Conservation (phyloP, 2,113 vertebrate genomes). For the Myiagra hebetior region DNA sequence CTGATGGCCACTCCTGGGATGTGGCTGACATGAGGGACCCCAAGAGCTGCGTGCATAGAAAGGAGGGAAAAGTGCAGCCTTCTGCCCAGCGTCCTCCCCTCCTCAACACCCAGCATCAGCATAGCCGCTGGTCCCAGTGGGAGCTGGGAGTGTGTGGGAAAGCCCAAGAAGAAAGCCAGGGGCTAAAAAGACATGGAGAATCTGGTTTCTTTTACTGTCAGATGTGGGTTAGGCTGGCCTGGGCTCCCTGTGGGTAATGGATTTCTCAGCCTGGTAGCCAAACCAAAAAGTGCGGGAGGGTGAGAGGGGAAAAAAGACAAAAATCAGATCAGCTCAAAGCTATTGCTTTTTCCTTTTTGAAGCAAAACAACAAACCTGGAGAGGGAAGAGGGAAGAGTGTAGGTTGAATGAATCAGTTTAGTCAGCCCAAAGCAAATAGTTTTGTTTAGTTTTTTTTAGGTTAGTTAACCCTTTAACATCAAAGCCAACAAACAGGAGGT, state of each 20-base stretch:
- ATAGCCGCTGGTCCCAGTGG: background rate
- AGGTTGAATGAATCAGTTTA: background rate
- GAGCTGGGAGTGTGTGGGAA: background rate
- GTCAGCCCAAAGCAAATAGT: background rate
- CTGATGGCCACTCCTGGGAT: fast-evolving
- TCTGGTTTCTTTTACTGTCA: constrained; percentile 59
- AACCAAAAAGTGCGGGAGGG: background rate
- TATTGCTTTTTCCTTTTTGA: constrained; percentile 5
- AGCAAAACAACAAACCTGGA: background rate
- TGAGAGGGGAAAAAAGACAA: background rate
- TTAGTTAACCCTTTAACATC: constrained; percentile 28
- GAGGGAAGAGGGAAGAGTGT: background rate
- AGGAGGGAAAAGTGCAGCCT: background rate
- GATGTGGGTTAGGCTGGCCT: constrained; percentile 34
- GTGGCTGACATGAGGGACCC: background rate
- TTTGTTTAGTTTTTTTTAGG: constrained; percentile 2
- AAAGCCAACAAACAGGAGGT: constrained; percentile 12
- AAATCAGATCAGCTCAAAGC: background rate
- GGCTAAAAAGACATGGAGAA: constrained; percentile 3
- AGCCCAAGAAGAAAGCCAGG: constrained; percentile 33
- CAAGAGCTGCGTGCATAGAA: fast-evolving
- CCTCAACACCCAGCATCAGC: background rate
- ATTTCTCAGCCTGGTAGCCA: constrained; percentile 56
- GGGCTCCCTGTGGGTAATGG: background rate
- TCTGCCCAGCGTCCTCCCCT: background rate